phyloP scores from a whole-genome alignment of 2,797 vertebrate genomes.

The Discoglossus pictus region DNA sequence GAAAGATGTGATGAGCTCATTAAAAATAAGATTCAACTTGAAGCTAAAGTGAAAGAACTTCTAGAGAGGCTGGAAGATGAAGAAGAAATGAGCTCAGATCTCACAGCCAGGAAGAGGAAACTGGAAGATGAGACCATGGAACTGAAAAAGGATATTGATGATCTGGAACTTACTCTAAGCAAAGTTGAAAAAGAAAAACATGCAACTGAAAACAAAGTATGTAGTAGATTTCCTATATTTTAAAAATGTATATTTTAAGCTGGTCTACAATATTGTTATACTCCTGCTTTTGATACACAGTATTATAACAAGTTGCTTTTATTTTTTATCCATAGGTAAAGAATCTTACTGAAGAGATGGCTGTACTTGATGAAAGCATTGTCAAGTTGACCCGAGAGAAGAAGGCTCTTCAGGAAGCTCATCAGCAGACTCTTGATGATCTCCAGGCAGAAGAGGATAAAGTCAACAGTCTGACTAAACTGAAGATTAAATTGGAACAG shows the following conservation, averaged over 20 bases:
- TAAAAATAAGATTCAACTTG: conserved; percentile 82
- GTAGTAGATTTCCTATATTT: too few species aligned
- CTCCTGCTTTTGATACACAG: too few species aligned
- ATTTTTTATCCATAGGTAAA: too few species aligned
- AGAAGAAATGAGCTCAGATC: conserved; percentile 74
- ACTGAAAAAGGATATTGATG: conserved; percentile 83
- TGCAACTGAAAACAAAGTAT: conserved; percentile 81
- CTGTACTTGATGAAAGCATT: conserved; percentile 71
- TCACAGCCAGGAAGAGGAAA: conserved; percentile 78
- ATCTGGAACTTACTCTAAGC: conserved; percentile 80
- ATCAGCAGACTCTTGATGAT: conserved; percentile 82
- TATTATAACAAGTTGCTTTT: too few species aligned
- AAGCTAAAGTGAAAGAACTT: conserved; percentile 81
- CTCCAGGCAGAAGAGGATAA: conserved; percentile 90
- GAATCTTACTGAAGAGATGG: conserved; percentile 82
- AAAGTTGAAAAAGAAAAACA: conserved; percentile 86
- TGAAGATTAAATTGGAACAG: conserved; percentile 75
- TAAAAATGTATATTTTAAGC: too few species aligned
- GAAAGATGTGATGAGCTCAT: conserved; percentile 87
- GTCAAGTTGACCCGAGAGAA: conserved; percentile 81
- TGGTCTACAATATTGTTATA: too few species aligned
- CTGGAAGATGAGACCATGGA: conserved; percentile 80
- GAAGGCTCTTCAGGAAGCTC: conserved; percentile 81
- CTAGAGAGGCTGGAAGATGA: conserved; percentile 84
- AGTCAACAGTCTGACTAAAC: conserved; percentile 72